Evolutionary conservation across 30 jellyfish, hydroid and myxozoan genomes (phyloP).

Genomic region (Clytia hemisphaerica): DNA sequence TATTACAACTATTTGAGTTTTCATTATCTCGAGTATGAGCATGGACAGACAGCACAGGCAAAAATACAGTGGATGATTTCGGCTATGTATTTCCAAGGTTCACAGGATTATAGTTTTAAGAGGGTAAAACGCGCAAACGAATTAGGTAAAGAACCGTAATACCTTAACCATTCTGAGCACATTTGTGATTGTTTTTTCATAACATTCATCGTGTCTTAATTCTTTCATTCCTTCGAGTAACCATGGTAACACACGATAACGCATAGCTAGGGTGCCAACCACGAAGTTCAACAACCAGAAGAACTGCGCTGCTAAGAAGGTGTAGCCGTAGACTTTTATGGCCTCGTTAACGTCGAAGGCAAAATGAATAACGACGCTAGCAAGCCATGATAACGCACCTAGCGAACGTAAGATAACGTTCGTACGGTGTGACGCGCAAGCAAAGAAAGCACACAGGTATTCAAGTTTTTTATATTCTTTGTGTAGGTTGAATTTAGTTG

Average conservation of each 20-base stretch:
- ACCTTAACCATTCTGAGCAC: conserved; percentile 15
- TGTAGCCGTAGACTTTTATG: conserved; percentile 1
- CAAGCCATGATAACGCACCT: background rate
- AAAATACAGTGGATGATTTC: background rate
- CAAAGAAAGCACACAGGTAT: background rate
- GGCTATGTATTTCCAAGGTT: too few species aligned
- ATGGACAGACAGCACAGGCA: background rate
- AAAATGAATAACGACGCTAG: background rate
- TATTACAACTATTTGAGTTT: too few species aligned
- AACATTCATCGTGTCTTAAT: background rate
- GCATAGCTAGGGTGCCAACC: background rate
- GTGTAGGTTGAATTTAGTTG: background rate
- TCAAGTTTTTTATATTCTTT: background rate
- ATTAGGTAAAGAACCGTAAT: background rate
- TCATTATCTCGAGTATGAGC: too few species aligned
- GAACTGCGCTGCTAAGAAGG: conserved; percentile 17
- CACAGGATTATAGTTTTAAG: too few species aligned
- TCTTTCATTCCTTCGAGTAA: conserved; percentile 14
- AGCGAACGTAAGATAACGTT: background rate
- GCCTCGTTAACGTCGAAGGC: background rate
- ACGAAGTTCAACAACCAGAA: background rate
- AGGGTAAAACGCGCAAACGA: background rate
- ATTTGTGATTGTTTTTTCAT: background rate
- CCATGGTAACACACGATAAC: conserved; percentile 25
- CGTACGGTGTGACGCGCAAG: background rate